Evolutionary conservation across 2,113 vertebrate species (phyloP), one percentile per base, ranked within the genome.

Genomic region (Rhinopomastus cyanomelas): DNA sequence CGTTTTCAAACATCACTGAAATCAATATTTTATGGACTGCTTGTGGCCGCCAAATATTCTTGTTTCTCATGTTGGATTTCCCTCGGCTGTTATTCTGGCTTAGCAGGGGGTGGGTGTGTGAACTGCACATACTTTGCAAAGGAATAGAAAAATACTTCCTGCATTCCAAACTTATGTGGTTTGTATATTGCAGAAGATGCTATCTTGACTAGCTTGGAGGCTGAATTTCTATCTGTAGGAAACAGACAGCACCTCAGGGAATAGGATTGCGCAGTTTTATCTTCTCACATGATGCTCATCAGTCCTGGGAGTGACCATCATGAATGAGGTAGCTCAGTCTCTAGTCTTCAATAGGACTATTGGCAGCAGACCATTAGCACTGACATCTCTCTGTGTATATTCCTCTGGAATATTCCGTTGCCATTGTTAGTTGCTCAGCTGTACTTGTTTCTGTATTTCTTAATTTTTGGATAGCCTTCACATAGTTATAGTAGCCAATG

Each of bases 1-100:
- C 92, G 81, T 81, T 95, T 90, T 78, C 75, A 91, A 88, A 92
- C 92, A 88, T 29, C 59, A 12, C 39, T 66, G 64, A 72, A 91
- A 85, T 91, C 36, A 80, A 81, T 89, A 53, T 46, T 90, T 89
- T 86, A 23, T 2, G 1, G 23, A 29, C 57, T 83, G 23, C 49
- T 37, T 68, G 61, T 57, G 19, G 29, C 76, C 51, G 79, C 48
- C 17, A 90, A 90, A 52, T 72, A 55, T 32, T 68, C 0, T 4
- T 17, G 26, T 6, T 67, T 90, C 29, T 80, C 9, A 37, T 57
- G 82, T 85, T 64, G 36, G 12, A 37, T 80, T 82, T 60, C 56
- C 16, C 13, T 67, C 82, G 29, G 27, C 48, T 88, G 46, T 75
- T 9, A 16, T 78, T 74, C 89, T 92, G 49, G 64, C 46, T 84